Evolutionary conservation across 1,140 invertebrate genomes (phyloP).

Genomic region (Diprion similis): DNA sequence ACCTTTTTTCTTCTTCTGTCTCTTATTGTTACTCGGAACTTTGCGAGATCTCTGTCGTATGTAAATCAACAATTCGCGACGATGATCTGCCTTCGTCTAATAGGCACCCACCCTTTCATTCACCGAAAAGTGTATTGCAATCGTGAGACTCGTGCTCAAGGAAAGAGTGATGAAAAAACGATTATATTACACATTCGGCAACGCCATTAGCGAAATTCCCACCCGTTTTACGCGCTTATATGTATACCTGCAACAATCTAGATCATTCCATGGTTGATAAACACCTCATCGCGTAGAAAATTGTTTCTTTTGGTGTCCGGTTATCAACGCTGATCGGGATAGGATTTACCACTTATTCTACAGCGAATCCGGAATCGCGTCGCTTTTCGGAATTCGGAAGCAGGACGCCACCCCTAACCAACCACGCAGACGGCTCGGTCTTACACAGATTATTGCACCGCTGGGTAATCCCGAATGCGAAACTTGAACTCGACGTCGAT

Average conservation of each 20-base stretch:
- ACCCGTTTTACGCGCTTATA: too few species aligned
- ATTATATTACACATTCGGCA: background rate
- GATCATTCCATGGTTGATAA: background rate
- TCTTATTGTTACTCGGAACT: too few species aligned
- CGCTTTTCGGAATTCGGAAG: background rate
- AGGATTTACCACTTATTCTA: background rate
- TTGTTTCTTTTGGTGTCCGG: background rate
- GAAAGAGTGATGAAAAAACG: too few species aligned
- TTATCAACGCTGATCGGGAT: background rate
- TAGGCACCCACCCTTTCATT: too few species aligned
- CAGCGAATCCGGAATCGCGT: too few species aligned
- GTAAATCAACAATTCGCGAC: too few species aligned
- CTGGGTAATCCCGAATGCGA: background rate
- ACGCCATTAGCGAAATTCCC: background rate
- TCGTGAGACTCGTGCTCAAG: too few species aligned
- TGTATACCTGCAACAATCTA: background rate
- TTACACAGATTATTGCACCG: background rate
- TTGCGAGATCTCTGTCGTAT: too few species aligned
- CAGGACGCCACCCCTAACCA: background rate
- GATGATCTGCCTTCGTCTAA: too few species aligned
- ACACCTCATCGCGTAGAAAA: background rate
- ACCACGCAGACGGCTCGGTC: background rate
- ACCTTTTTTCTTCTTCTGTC: too few species aligned
- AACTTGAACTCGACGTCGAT: background rate
- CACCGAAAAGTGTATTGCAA: too few species aligned